A percentile compares a stretch with the other conserved stretches of the same genome.
Conservation (phyloP, 2,797 vertebrate genomes). For the Lutjanus argentimaculatus region DNA sequence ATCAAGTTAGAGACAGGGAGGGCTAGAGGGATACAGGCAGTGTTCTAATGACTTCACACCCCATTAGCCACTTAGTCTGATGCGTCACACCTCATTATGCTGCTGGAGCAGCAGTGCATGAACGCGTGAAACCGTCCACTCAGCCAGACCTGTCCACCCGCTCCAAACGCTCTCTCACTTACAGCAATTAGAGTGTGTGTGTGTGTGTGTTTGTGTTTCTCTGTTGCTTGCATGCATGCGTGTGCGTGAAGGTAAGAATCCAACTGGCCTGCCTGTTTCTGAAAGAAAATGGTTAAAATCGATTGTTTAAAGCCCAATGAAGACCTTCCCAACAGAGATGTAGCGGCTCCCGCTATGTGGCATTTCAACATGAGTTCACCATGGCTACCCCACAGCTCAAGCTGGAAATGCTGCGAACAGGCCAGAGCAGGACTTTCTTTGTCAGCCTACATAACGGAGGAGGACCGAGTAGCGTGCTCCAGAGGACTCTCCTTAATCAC, state of each 20-base stretch:
- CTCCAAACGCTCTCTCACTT: conserved; percentile 84
- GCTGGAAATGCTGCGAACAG: conserved; percentile 71
- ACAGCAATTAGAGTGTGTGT: conserved; percentile 81
- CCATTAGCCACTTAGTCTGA: conserved; percentile 88
- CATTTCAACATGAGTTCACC: conserved; percentile 70
- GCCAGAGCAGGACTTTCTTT: conserved; percentile 67
- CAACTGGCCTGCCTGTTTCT: conserved; percentile 27
- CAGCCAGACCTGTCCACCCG: conserved; percentile 86
- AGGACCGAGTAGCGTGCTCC: conserved; percentile 68
- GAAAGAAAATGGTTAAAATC: conserved; percentile 66
- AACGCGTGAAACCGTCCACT: conserved; percentile 86
- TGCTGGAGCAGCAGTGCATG: conserved; percentile 84
- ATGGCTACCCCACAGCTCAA: conserved; percentile 69
- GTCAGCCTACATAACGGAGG: conserved; percentile 70
- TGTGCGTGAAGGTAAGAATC: conserved; percentile 47
- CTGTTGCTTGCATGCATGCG: conserved; percentile 41
- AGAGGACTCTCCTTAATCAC: conserved; percentile 77
- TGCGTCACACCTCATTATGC: conserved; percentile 88
- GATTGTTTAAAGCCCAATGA: conserved; percentile 62
- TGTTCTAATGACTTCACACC: conserved; percentile 88
- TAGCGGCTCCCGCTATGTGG: conserved; percentile 50
- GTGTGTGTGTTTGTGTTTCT: conserved; percentile 65
- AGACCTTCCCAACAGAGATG: conserved; percentile 57
- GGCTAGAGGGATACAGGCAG: conserved; percentile 78
- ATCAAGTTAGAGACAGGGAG: conserved; percentile 78